These are phyloP conservation scores for Chrysolina americana DNA, from an alignment of 2,888 invertebrate species.

Conservation along the genomic window DNA sequence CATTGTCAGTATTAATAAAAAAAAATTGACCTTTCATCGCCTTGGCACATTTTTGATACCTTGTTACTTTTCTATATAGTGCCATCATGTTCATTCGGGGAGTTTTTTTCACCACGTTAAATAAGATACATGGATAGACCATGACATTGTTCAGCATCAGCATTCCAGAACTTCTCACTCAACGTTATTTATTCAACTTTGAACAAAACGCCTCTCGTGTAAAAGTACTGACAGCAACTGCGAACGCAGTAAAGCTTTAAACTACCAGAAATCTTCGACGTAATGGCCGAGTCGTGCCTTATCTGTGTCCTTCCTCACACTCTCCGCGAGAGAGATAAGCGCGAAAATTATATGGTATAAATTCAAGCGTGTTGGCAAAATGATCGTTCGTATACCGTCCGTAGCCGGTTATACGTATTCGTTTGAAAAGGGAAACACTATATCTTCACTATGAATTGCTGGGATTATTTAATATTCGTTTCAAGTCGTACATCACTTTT, in stretches of 20 bases:
- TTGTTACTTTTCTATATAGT: too few species aligned
- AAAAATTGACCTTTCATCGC: too few species aligned
- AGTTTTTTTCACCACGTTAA: too few species aligned
- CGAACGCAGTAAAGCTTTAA: constrained; percentile 25
- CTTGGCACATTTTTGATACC: too few species aligned
- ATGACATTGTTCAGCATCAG: too few species aligned
- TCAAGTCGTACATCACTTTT: too few species aligned
- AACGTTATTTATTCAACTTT: background rate
- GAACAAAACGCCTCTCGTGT: constrained; percentile 17
- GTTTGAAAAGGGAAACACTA: background rate
- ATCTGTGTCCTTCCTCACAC: constrained; percentile 63
- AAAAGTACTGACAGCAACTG: constrained; percentile 30
- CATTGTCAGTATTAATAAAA: too few species aligned
- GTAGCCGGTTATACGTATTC: background rate
- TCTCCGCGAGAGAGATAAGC: constrained; percentile 62
- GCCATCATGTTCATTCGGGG: too few species aligned
- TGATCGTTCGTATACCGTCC: constrained; percentile 20
- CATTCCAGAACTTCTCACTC: background rate
- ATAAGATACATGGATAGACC: too few species aligned
- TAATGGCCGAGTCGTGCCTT: constrained; percentile 67
- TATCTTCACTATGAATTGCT: too few species aligned
- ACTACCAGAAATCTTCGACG: constrained; percentile 51
- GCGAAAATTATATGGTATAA: constrained; percentile 55
- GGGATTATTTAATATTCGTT: too few species aligned
- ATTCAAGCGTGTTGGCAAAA: constrained; percentile 30